These are phyloP conservation scores for Lytechinus variegatus DNA, from an alignment of 35 echinoderm and acorn worm species.

Conservation along the genomic window DNA sequence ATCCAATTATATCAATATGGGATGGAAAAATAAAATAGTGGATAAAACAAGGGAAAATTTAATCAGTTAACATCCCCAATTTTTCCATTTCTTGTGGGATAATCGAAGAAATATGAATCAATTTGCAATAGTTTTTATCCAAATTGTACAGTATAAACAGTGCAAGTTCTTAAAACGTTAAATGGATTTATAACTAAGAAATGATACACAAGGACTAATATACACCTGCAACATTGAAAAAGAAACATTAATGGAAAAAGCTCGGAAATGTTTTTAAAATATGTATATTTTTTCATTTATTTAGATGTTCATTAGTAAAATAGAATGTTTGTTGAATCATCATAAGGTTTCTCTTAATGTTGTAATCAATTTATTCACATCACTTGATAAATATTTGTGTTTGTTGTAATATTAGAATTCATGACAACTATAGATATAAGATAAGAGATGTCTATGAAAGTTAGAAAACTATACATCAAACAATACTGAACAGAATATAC, in stretches of 20 bases:
- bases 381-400: too few relatives aligned
- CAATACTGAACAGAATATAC: background rate
- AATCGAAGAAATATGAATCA: background rate
- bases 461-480: background rate
- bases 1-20: conserved; percentile 27
- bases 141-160: too few relatives aligned
- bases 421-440: too few relatives aligned
- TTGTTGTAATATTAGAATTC: too few relatives aligned
- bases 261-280: background rate
- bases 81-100: background rate
- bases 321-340: too few relatives aligned
- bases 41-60: background rate
- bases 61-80: background rate
- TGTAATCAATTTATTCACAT: too few relatives aligned
- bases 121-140: background rate
- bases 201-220: background rate
- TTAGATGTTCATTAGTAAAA: too few relatives aligned
- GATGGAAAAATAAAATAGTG: background rate
- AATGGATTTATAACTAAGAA: background rate
- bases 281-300: background rate
- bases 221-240: background rate
- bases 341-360: too few relatives aligned
- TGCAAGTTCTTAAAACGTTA: too few relatives aligned
- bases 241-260: background rate
- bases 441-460: too few relatives aligned